A percentile compares a stretch with the other conserved stretches of the same genome.
phyloP scores from a whole-genome alignment of 1,140 invertebrate species.

The Globodera ellingtonae region DNA sequence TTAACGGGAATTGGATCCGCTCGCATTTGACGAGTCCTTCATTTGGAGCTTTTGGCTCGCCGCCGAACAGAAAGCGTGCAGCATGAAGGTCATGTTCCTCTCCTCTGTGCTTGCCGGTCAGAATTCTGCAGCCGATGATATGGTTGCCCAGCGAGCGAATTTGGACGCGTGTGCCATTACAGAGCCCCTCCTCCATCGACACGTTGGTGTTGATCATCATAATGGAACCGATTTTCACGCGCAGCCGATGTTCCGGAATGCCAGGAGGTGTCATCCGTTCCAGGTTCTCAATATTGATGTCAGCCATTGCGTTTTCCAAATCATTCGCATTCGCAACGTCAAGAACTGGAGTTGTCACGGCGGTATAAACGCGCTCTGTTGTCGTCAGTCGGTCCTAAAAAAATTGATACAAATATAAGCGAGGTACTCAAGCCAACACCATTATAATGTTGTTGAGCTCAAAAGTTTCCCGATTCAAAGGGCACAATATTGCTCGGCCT shows the following conservation, averaged over 20 bases:
- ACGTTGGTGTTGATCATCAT: neutral
- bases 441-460: constrained; percentile 3
- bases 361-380: neutral
- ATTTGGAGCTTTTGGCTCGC: neutral
- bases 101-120: neutral
- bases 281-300: neutral
- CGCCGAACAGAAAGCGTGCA: neutral
- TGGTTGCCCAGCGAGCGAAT: neutral
- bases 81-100: neutral
- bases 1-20: constrained; percentile 4
- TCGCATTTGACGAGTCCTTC: constrained; percentile 3
- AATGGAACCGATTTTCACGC: neutral
- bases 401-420: too few species aligned
- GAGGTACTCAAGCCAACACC: neutral
- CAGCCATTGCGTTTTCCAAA: neutral
- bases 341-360: neutral
- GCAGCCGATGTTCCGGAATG: neutral
- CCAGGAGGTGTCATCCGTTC: neutral
- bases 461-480: neutral
- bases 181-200: neutral
- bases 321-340: neutral
- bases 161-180: constrained; percentile 5
- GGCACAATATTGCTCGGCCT: neutral
- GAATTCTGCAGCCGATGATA: neutral
- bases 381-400: neutral